Percentiles rank a stretch among this genome's conserved stretches.
phyloP scores from a whole-genome alignment of 1,140 invertebrate genomes.

The Hylaeus anthracinus region DNA sequence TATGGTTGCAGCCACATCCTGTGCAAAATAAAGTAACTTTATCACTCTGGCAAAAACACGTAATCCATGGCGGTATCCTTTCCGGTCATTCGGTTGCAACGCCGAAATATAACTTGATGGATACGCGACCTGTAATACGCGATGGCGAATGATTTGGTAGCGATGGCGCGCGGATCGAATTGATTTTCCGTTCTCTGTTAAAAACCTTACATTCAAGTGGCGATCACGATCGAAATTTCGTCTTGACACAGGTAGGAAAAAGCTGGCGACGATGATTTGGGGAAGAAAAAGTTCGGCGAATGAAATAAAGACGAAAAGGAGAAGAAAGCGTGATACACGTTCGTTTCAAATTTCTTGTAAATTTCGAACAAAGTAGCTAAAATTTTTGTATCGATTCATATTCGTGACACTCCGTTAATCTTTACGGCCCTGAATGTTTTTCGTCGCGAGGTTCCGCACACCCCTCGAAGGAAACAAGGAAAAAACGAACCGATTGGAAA shows the following conservation, averaged over 20 bases:
- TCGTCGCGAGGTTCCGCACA: not conserved
- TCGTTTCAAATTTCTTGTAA: too few relatives aligned
- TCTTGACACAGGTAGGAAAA: conserved; percentile 35
- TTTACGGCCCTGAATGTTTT: not conserved
- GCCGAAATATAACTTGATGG: not conserved
- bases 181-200: conserved; percentile 33
- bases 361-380: not conserved
- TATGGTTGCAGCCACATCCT: not conserved
- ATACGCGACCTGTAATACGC: conserved; percentile 4
- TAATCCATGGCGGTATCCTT: conserved; percentile 14
- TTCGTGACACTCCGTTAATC: not conserved
- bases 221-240: conserved; percentile 28
- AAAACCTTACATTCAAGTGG: conserved; percentile 20
- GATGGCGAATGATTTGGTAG: conserved; percentile 32
- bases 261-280: not conserved
- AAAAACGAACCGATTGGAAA: conserved; percentile 31
- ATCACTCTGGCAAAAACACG: conserved; percentile 7
- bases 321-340: not conserved
- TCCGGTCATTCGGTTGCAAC: not conserved
- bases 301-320: conserved; percentile 1
- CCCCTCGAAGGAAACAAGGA: not conserved
- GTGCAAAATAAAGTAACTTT: not conserved
- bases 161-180: conserved; percentile 43
- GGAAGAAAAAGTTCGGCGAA: conserved; percentile 29
- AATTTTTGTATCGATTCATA: not conserved